A percentile compares a stretch with the other conserved stretches of the same genome.
phyloP scores from a whole-genome alignment of 2,113 vertebrate genomes.

The Oryzias curvinotus region DNA sequence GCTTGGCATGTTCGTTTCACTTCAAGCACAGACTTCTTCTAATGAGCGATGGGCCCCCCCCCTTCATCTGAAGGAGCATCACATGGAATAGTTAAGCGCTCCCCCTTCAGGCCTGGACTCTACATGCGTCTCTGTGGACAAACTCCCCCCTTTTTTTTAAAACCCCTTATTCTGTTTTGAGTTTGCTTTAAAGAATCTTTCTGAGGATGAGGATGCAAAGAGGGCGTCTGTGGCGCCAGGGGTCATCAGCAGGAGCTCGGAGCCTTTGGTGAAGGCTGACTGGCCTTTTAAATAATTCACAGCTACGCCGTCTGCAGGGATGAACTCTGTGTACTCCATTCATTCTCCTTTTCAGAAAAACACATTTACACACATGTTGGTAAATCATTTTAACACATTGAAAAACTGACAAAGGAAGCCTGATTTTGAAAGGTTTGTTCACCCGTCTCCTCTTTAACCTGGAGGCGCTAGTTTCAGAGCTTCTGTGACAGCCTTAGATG shows the following conservation, averaged over 20 bases:
- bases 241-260: slow-evolving; percentile 18
- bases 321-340: slow-evolving; percentile 12
- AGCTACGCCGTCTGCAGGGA: slow-evolving; percentile 13
- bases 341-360: slow-evolving; percentile 1
- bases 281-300: slow-evolving; percentile 51
- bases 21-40: slow-evolving; percentile 27
- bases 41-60: slow-evolving; percentile 34
- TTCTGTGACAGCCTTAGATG: background rate
- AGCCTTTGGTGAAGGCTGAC: slow-evolving; percentile 47
- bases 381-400: too few relatives aligned
- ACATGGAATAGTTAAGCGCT: slow-evolving; percentile 29
- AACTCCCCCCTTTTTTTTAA: background rate
- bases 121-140: background rate
- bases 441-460: background rate
- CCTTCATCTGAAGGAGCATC: slow-evolving; percentile 22
- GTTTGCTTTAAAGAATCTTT: background rate
- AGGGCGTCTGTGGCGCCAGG: background rate
- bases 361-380: background rate
- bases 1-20: slow-evolving; percentile 34
- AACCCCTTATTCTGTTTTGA: background rate
- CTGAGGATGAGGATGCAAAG: background rate
- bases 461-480: background rate
- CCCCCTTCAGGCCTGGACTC: slow-evolving; percentile 9
- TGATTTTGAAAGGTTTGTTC: background rate
- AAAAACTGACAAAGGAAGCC: too few relatives aligned